Evolutionary conservation across 2,797 vertebrate species (phyloP).

Genomic region (Leptatherina wallacei): DNA sequence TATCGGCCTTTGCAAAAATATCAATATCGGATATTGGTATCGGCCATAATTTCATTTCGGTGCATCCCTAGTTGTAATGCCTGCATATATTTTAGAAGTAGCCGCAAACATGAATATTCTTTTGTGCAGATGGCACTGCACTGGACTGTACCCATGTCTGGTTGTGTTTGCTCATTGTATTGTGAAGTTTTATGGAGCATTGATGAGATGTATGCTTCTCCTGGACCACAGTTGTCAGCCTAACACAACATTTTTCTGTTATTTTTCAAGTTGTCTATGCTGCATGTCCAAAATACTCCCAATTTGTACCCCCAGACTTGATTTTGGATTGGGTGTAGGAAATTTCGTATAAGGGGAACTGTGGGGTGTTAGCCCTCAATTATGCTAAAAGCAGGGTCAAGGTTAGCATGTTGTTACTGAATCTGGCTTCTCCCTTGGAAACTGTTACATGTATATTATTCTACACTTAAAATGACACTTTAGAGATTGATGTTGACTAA

Average conservation of each 20-base stretch:
- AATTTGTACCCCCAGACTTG: constrained; percentile 20
- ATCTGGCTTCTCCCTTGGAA: constrained; percentile 6
- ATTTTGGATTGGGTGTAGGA: constrained; percentile 43
- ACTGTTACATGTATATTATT: constrained; percentile 3
- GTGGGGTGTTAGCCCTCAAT: constrained; percentile 19
- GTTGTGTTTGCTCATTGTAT: constrained; percentile 28
- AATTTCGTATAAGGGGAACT: constrained; percentile 17
- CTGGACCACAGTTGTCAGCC: constrained; percentile 24
- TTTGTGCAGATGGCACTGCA: constrained; percentile 14
- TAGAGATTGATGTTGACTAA: background rate
- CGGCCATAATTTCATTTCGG: too few relatives aligned
- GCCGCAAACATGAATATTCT: constrained; percentile 11
- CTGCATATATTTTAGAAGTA: constrained; percentile 2
- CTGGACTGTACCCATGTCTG: constrained; percentile 9
- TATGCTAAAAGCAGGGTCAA: constrained; percentile 14
- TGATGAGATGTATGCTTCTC: constrained; percentile 22
- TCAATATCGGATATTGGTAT: too few relatives aligned
- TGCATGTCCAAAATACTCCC: constrained; percentile 20
- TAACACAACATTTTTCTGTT: constrained; percentile 36
- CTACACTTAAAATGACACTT: background rate
- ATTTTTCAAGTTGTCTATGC: constrained; percentile 15
- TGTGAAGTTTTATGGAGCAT: constrained; percentile 40
- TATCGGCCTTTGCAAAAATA: too few relatives aligned
- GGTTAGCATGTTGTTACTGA: constrained; percentile 10
- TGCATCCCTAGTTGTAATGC: background rate